Evolutionary conservation across 2,888 invertebrate genomes (phyloP), one percentile per base, ranked within the genome.

Genomic region (Tortrix viridana): DNA sequence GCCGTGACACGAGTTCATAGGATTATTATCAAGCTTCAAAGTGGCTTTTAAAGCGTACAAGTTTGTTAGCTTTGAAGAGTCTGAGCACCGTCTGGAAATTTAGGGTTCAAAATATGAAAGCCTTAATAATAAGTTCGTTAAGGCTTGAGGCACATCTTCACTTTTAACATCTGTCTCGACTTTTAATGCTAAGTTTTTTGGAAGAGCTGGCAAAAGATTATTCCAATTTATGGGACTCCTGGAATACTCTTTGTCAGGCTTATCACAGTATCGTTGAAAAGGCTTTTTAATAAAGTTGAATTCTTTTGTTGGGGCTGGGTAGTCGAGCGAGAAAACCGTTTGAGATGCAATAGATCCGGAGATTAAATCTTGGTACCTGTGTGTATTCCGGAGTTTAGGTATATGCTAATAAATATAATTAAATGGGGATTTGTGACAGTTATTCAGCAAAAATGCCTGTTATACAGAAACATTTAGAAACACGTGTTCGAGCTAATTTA

Each of bases 201-300:
- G 44, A 7, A 9, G 18, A 9, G 7, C n/a, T 16, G 44, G 19
- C 44, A 18, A 44, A 44, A 44, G 44, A 19, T 44, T 44, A 32
- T 32, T 9, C 18, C 44, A 44, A 44, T 44, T 44, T 44, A 19
- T 44, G 44, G 16, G 44, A 19, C 9, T 12, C 9, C 9, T 9
- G 9, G 9, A 44, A 44, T 18, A 16, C 16, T 18, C 19, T 44
- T 44, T 44, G 44, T 44, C 18, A 3, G 44, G 16, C 19, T 44
- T 44, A 44, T 44, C 19, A 19, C 9, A 44, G 19, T 43, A 16
- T 9, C 44, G 19, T 9, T 6, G 18, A 7, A 1, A 41, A 32
- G 32, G 32, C 12, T 41, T 41, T 41, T 41, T 41, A 41, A 41
- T 41, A 41, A 41, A 41, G 41, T 41, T 41, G 16, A 41, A n/a